Conservation (phyloP, 2,888 invertebrate species). For the Acanthosepion esculentum region DNA sequence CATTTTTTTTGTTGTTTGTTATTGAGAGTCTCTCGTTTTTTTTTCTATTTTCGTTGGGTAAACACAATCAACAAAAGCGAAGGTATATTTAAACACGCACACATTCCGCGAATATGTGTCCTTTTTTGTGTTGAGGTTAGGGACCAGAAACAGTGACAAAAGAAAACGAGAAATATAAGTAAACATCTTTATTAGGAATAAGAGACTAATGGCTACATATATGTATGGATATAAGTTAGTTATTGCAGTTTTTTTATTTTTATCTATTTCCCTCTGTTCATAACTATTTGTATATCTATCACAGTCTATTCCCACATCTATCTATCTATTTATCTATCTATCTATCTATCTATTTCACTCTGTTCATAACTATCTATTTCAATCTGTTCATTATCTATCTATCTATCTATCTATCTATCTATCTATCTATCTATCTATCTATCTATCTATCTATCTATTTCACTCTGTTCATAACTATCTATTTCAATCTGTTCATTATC, state of each 20-base stretch:
- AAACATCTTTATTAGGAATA: background rate
- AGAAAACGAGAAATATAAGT: background rate
- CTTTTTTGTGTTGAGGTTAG: background rate
- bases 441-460: background rate
- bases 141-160: background rate
- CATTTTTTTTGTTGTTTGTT: background rate
- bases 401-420: background rate
- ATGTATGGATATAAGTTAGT: background rate
- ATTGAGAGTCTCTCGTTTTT: background rate
- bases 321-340: background rate
- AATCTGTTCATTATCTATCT: too few species aligned
- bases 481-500: background rate
- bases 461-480: background rate
- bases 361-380: too few species aligned
- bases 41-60: background rate
- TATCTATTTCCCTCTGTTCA: too few species aligned
- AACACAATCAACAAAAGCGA: background rate
- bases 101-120: background rate
- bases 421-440: too few species aligned
- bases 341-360: background rate
- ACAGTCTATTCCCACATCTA: background rate
- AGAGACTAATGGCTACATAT: background rate
- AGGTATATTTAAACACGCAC: background rate
- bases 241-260: too few species aligned
- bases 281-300: too few species aligned